These are phyloP conservation scores for Apostichopus leukothele DNA, from an alignment of 53 echinoderm and acorn worm species.

Conservation along the genomic window DNA sequence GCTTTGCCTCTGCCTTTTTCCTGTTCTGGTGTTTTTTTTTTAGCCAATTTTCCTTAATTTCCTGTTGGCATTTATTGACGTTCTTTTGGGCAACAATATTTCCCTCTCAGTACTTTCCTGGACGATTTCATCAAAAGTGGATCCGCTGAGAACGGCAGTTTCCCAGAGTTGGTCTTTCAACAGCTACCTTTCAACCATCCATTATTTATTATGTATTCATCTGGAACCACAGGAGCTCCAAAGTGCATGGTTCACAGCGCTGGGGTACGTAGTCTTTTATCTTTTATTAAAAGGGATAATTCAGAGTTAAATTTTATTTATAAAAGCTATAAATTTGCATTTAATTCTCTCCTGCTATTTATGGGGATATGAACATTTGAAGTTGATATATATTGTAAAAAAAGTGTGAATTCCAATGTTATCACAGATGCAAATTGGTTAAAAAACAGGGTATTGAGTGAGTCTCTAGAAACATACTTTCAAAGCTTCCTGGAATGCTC, in stretches of 20 bases:
- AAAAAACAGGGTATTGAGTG: too few species aligned
- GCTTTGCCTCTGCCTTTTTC: too few species aligned
- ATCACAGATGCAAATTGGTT: too few species aligned
- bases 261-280: constrained; percentile 68
- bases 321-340: not conserved
- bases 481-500: too few species aligned
- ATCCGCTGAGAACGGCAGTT: constrained; percentile 62
- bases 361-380: too few species aligned
- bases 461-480: too few species aligned
- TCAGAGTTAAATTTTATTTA: too few species aligned
- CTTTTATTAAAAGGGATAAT: not conserved
- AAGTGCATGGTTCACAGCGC: constrained; percentile 99
- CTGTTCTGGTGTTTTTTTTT: too few species aligned
- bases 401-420: too few species aligned
- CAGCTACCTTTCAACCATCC: constrained; percentile 98
- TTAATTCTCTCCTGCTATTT: not conserved
- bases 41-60: not conserved
- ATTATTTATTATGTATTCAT: constrained; percentile 99
- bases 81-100: not conserved
- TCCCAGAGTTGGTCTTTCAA: constrained; percentile 75
- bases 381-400: too few species aligned
- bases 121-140: constrained; percentile 74
- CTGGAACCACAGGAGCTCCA: constrained; percentile 94
- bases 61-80: not conserved
- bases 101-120: constrained; percentile 66